phyloP scores from a whole-genome alignment of 2,797 vertebrate genomes.

The Zonotrichia albicollis region DNA sequence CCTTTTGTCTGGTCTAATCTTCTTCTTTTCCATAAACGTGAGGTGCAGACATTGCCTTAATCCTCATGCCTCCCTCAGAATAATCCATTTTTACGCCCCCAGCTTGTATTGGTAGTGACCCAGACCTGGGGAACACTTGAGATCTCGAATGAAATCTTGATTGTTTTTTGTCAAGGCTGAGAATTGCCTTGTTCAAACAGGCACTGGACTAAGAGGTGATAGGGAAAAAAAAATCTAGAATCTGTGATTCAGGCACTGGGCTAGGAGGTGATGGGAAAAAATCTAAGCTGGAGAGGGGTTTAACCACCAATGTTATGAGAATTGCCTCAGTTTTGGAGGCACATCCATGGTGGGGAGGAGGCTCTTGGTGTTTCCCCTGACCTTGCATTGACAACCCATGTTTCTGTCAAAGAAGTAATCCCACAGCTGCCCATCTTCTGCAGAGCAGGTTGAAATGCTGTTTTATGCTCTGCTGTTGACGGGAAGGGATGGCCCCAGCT shows the following conservation, averaged over 20 bases:
- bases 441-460: not conserved
- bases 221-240: too few species aligned
- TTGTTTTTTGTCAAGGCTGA: not conserved
- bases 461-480: not conserved
- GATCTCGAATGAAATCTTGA: not conserved
- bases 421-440: not conserved
- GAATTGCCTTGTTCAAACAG: not conserved
- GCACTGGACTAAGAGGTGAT: too few species aligned
- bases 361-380: not conserved
- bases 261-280: rapidly evolving
- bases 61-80: not conserved
- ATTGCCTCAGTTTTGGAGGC: not conserved
- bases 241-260: not conserved
- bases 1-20: not conserved
- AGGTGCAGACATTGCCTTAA: not conserved
- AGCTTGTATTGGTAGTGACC: rapidly evolving
- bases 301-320: not conserved
- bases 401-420: not conserved
- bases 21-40: not conserved
- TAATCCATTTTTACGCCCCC: not conserved
- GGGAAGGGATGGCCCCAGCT: not conserved
- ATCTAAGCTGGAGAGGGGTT: not conserved
- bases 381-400: rapidly evolving
- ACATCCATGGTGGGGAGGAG: rapidly evolving
- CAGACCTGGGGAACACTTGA: not conserved